Base-by-base conservation (phyloP, 2,113 vertebrate species). In the Circaetus gallicus region DNA sequence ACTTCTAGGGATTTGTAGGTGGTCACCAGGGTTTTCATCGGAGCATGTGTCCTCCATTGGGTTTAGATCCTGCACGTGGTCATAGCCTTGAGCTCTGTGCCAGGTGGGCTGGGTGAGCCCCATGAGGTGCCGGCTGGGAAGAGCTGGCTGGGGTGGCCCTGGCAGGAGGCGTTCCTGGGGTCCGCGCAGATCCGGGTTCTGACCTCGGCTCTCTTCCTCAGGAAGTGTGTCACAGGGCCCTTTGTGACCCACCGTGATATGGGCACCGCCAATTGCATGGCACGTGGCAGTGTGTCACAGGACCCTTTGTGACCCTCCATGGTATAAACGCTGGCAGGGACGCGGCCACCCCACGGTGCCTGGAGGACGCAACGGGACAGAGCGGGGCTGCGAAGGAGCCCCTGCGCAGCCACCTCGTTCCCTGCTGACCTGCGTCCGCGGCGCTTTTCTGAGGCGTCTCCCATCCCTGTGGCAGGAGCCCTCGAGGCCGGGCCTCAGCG, bases 41-140 rank as follows among this genome's bases (percentile, higher is more conserved):
- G 18, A 55, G 40, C 4, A 0, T 0, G 1, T 7, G 2, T 36
- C 9, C 32, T 49, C 22, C 0, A 0, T 17, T 7, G 15, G 29
- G 17, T 42, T 69, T 32, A 79, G 42, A 12, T 40, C 19, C 47
- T 66, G 45, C 28, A 22, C 0, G 0, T 26, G 16, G 40, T 38
- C 3, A 16, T 6, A 7, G 38, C 52, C n/a, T 18, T 24, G 31
- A 55, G 62, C 43, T 20, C 53, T 6, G 6, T 69, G 67, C 42
- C 7, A 7, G 34, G 52, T 36, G 25, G 38, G 31, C 69, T 78
- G 71, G 6, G 13, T 42, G 40, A 67, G 24, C 32, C 11, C 42
- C 0, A 0, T 9, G 32, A 65, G 42, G 11, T 78, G 56, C 63
- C 50, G 53, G 50, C 22, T 49, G 49, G 49, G 49, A 49, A 49